Conservation (phyloP, 2,888 invertebrate genomes). For the Stenchaetothrips biformis region DNA sequence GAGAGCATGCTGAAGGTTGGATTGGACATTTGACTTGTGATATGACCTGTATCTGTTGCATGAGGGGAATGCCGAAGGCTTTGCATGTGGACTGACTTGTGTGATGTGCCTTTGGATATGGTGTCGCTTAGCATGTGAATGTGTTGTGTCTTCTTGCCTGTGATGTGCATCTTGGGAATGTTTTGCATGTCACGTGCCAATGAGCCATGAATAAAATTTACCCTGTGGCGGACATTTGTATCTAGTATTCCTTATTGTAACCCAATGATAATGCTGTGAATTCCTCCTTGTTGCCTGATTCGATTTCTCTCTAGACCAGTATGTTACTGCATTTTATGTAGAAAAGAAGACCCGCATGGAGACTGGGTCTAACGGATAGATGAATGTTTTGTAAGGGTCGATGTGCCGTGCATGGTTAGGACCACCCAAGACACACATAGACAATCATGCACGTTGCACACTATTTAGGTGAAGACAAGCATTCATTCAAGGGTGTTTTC, state of each 20-base stretch:
- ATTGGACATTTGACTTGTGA: background rate
- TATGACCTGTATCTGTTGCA: background rate
- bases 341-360: background rate
- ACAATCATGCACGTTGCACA: constrained; percentile 15
- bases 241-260: background rate
- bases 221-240: background rate
- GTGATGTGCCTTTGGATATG: constrained; percentile 39
- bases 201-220: constrained; percentile 29
- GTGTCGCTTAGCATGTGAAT: constrained; percentile 35
- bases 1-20: background rate
- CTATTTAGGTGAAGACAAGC: background rate
- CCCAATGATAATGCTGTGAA: background rate
- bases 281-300: background rate
- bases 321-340: background rate
- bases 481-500: background rate
- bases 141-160: constrained; percentile 33
- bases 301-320: background rate
- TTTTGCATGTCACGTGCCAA: constrained; percentile 38
- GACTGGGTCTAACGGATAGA: background rate
- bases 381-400: background rate
- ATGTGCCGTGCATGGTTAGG: constrained; percentile 9
- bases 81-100: no score
- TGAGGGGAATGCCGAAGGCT: background rate
- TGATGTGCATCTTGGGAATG: constrained; percentile 34
- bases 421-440: background rate